Conservation (phyloP, 2,113 vertebrate genomes). For the Tapirus terrestris region DNA sequence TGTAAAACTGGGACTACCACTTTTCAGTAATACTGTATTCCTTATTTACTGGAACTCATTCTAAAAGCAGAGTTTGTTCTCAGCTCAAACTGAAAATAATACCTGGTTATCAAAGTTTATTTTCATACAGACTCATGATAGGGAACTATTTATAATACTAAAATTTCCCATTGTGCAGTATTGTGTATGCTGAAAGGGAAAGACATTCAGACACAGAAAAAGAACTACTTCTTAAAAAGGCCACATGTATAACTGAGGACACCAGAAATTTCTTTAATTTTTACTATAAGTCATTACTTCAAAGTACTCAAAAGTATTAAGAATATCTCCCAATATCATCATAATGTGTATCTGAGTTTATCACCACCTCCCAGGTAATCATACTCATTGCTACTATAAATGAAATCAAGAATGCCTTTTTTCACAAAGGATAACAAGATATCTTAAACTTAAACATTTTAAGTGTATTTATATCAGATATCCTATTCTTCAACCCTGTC, state of each 20-base stretch:
- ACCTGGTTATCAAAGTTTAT: slow-evolving; percentile 20
- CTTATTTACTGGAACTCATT: background rate
- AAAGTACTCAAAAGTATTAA: slow-evolving; percentile 11
- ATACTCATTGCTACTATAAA: background rate
- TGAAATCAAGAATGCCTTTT: background rate
- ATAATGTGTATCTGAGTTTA: background rate
- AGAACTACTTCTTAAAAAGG: background rate
- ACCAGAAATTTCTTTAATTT: background rate
- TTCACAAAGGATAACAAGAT: background rate
- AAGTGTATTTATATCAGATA: background rate
- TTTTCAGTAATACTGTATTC: background rate
- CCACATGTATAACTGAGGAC: background rate
- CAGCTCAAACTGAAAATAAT: background rate
- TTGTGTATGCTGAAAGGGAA: background rate
- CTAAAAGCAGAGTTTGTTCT: background rate
- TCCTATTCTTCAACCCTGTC: background rate
- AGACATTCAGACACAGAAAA: background rate
- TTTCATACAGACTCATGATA: background rate
- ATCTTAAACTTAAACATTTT: background rate
- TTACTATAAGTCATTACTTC: background rate
- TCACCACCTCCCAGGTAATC: background rate
- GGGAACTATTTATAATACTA: background rate
- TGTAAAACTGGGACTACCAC: background rate
- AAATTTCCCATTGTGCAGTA: background rate
- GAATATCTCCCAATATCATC: background rate